phyloP scores from a whole-genome alignment of 2,888 invertebrate genomes.

The Spodoptera exigua region DNA sequence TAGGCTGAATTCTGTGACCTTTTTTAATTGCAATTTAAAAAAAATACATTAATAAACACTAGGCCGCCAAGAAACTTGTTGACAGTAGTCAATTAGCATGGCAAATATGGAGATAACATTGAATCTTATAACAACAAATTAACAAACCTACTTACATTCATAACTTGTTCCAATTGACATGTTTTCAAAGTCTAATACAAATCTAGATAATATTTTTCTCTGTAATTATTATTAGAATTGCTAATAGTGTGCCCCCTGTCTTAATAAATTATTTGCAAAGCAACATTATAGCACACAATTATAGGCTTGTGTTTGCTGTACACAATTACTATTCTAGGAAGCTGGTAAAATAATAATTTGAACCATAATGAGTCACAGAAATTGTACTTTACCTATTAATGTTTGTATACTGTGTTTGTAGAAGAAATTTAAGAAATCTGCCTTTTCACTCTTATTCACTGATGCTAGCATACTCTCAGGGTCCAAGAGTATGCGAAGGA shows the following conservation, averaged over 20 bases:
- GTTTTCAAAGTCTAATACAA: slow-evolving; percentile 31
- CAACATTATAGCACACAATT: slow-evolving; percentile 8
- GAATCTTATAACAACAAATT: slow-evolving; percentile 20
- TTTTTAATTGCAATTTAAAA: too few species aligned
- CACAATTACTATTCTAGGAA: slow-evolving; percentile 36
- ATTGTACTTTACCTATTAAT: slow-evolving; percentile 92
- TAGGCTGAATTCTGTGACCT: too few species aligned
- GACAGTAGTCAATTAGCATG: too few species aligned
- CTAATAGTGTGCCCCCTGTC: slow-evolving; percentile 26
- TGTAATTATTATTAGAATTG: slow-evolving; percentile 39
- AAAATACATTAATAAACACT: neutral
- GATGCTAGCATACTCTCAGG: slow-evolving; percentile 99
- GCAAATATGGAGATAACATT: slow-evolving; percentile 2
- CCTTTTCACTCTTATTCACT: slow-evolving; percentile 98
- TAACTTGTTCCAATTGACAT: slow-evolving; percentile 43
- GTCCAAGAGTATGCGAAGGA: slow-evolving; percentile 97
- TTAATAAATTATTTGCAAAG: slow-evolving; percentile 10
- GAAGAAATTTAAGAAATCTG: slow-evolving; percentile 99
- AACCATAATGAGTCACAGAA: slow-evolving; percentile 34
- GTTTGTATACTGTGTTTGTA: slow-evolving; percentile 99
- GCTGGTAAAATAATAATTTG: slow-evolving; percentile 27
- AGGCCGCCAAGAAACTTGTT: neutral
- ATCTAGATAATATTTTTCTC: slow-evolving; percentile 18
- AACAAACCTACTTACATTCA: slow-evolving; percentile 32
- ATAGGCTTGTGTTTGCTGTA: slow-evolving; percentile 12